A percentile compares a stretch with the other conserved stretches of the same genome.
phyloP scores from a whole-genome alignment of 2,113 vertebrate genomes.

The Ancistrus triradiatus region DNA sequence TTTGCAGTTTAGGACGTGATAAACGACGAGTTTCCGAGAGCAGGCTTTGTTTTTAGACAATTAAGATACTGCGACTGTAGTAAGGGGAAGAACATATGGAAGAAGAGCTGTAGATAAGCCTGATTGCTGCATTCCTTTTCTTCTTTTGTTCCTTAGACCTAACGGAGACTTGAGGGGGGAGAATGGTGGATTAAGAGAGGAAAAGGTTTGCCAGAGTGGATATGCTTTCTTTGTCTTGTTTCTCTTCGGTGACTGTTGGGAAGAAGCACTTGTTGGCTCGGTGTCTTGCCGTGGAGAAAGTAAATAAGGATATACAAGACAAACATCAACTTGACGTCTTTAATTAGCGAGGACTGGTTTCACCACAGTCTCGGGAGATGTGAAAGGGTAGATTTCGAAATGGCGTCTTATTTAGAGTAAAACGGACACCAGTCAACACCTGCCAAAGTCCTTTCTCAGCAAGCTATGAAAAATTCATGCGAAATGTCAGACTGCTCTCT shows the following conservation, averaged over 20 bases:
- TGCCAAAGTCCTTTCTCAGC: background rate
- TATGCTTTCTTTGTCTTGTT: no score
- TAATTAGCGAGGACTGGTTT: background rate
- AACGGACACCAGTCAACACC: constrained; percentile 4
- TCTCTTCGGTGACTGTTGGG: no score
- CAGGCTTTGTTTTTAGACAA: constrained; percentile 16
- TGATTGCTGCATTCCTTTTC: no score
- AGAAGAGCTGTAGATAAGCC: no score
- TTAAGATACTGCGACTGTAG: constrained; percentile 1
- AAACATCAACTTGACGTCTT: no score
- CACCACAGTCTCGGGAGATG: background rate
- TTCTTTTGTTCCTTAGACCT: no score
- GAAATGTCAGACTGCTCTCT: background rate
- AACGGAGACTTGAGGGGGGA: no score
- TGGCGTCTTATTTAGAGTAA: constrained; percentile 6
- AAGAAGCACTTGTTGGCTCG: no score
- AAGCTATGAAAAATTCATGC: constrained; percentile 1
- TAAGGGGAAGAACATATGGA: constrained; percentile 28
- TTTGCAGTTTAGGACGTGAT: constrained; percentile 6
- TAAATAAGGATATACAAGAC: no score
- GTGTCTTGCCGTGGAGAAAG: background rate
- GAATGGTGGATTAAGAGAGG: no score
- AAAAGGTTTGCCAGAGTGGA: no score
- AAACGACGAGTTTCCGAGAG: constrained; percentile 18
- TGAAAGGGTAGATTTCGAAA: background rate